These are phyloP conservation scores for Pterophyllum scalare DNA, from an alignment of 2,113 vertebrate species.

Conservation along the genomic window DNA sequence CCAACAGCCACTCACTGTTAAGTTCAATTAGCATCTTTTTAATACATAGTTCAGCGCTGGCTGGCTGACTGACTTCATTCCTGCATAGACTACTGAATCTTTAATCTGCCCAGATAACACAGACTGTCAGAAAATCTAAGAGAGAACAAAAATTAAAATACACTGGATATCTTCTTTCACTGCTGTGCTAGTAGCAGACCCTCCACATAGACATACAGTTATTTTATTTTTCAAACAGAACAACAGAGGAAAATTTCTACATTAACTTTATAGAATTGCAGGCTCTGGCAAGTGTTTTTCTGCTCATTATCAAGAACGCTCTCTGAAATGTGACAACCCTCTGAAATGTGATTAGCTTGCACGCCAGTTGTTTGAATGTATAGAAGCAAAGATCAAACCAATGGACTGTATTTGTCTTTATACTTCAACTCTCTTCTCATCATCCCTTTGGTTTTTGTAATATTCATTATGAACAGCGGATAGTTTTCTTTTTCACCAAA, in stretches of 20 bases:
- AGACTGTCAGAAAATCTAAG: background rate
- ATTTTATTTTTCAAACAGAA: conserved; percentile 17
- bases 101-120: background rate
- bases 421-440: conserved; percentile 13
- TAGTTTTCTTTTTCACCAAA: conserved; percentile 51
- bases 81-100: background rate
- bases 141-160: background rate
- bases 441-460: conserved; percentile 30
- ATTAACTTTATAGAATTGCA: conserved; percentile 26
- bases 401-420: conserved; percentile 5
- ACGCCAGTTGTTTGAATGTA: conserved; percentile 12
- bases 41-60: background rate
- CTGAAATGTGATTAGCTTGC: conserved; percentile 36
- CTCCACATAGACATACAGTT: background rate
- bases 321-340: conserved; percentile 24
- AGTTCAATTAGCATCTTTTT: background rate
- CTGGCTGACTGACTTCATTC: background rate
- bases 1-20: background rate
- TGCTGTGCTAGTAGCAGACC: background rate
- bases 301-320: conserved; percentile 27
- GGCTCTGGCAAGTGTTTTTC: conserved; percentile 35
- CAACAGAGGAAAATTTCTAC: conserved; percentile 16
- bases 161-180: background rate
- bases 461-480: conserved; percentile 57
- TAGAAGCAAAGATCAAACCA: conserved; percentile 15